phyloP scores from a whole-genome alignment of 2,113 vertebrate genomes.

The Clupea harengus region DNA sequence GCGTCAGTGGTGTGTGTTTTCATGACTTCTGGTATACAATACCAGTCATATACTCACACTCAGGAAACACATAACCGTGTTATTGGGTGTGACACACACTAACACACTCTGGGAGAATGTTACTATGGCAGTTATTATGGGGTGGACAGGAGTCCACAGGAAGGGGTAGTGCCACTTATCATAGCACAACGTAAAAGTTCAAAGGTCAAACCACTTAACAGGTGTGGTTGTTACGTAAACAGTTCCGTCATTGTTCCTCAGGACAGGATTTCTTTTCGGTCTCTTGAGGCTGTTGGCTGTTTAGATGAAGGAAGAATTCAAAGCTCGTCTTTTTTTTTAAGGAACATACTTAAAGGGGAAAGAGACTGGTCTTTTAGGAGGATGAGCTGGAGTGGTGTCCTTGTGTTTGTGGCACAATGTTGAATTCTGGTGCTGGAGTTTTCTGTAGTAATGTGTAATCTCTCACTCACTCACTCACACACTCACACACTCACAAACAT shows the following conservation, averaged over 20 bases:
- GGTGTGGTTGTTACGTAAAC: not conserved
- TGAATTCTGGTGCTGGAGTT: too few relatives aligned
- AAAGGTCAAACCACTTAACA: not conserved
- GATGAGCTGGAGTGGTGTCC: too few relatives aligned
- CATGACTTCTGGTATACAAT: not conserved
- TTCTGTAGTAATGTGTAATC: not conserved
- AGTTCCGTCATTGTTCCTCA: not conserved
- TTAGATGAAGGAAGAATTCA: not conserved
- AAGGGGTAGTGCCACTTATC: not conserved
- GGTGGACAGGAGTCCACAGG: not conserved
- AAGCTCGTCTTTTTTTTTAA: not conserved
- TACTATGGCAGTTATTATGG: not conserved
- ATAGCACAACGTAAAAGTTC: not conserved
- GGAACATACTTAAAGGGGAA: too few relatives aligned
- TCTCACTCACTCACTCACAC: not conserved
- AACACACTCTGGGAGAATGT: not conserved
- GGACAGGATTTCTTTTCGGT: not conserved
- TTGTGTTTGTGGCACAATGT: too few relatives aligned
- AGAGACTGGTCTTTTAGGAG: too few relatives aligned
- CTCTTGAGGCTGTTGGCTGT: not conserved
- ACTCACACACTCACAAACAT: not conserved
- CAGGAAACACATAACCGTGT: not conserved
- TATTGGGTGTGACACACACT: not conserved
- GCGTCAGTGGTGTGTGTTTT: not conserved
- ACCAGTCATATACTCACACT: not conserved